Base-by-base conservation (phyloP, 2,797 vertebrate genomes). In the Caiman crocodilus region DNA sequence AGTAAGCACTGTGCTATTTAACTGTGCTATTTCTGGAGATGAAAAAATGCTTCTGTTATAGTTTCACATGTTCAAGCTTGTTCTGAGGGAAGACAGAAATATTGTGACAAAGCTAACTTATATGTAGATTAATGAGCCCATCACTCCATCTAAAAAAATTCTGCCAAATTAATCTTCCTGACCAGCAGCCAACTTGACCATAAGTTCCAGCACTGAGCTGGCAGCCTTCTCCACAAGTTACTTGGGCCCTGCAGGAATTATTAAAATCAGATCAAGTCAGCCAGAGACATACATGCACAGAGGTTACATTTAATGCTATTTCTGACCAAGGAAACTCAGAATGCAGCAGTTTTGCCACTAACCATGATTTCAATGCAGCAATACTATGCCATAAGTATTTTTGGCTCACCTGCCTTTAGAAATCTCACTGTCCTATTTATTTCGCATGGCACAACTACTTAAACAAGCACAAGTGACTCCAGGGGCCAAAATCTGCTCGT, bases 381-480 rank as follows among this genome's bases (percentile, higher is more conserved):
- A 42, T 73, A 73, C 42, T 25, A 73, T 73, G 32, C 26, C 21
- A 73, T 42, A 42, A 7, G 14, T 73, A 42, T 73, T 50, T 50
- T 26, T 8, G 16, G n/a, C 23, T 50, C 13, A 50, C 10, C 42
- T 73, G 23, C 21, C 50, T 71, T 14, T 73, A 25, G 26, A 50
- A 7, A 50, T 50, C 42, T 50, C 42, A 50, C 42, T 50, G 42
- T 35, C 35, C 5, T 35, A 35, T 35, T 35, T 35, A 35, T 35
- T 35, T 35, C 6, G 35, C 35, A 35, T 35, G 35, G 5, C 21
- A 20, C 69, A 50, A 50, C 42, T 50, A 50, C 42, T 50, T 50
- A 50, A 50, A 50, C 10, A 50, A 50, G 42, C 42, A 11, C 9
- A 50, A 10, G 42, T 50, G 42, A 50, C 0, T 0, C 85, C 15